phyloP scores from a whole-genome alignment of 2,888 invertebrate genomes.

The Dasypogon diadema region DNA sequence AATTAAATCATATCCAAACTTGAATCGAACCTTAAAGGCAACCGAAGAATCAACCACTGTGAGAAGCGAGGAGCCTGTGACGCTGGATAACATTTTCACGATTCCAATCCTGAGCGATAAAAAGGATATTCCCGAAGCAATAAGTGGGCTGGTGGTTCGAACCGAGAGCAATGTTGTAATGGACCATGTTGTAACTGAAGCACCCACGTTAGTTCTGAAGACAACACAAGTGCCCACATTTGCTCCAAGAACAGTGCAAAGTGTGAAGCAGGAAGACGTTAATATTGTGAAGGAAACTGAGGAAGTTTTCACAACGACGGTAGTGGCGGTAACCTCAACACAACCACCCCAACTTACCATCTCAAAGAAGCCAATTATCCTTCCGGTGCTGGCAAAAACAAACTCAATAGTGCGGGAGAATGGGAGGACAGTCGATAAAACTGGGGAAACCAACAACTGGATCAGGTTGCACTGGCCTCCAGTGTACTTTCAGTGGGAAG shows the following conservation, averaged over 20 bases:
- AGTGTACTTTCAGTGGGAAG: conserved; percentile 77
- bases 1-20: conserved; percentile 57
- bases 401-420: conserved; percentile 58
- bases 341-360: conserved; percentile 66
- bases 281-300: neutral
- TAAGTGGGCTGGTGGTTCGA: neutral
- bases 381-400: conserved; percentile 65
- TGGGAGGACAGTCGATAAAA: conserved; percentile 53
- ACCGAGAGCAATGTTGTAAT: conserved; percentile 1
- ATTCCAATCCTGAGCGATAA: conserved; percentile 42
- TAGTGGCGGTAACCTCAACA: conserved; percentile 62
- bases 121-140: neutral
- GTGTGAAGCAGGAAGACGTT: neutral
- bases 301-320: conserved; percentile 53
- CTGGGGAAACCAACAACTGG: conserved; percentile 69
- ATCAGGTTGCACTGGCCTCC: conserved; percentile 75
- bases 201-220: conserved; percentile 64
- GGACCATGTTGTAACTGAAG: conserved; percentile 56
- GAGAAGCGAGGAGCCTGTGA: neutral
- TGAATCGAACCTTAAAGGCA: neutral
- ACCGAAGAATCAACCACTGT: conserved; percentile 29
- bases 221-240: conserved; percentile 60
- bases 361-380: conserved; percentile 72
- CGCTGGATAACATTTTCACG: conserved; percentile 45
- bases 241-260: conserved; percentile 11